These are phyloP conservation scores for Stictonetta naevosa DNA, from an alignment of 2,113 vertebrate genomes.

Conservation along the genomic window DNA sequence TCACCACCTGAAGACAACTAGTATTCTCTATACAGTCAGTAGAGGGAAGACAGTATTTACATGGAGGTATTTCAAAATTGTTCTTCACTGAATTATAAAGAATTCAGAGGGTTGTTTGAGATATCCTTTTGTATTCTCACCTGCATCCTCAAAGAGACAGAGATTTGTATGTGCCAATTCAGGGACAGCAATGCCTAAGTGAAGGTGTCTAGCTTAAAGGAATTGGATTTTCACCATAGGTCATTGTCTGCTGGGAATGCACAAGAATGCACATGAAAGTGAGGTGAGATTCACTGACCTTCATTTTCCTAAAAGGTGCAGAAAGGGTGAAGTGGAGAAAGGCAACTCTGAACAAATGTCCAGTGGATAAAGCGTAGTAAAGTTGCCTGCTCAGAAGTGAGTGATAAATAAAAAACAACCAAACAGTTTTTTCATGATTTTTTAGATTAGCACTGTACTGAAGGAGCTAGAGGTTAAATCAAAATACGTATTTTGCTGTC, in stretches of 20 bases:
- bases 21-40: background rate
- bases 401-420: background rate
- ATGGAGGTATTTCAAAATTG: background rate
- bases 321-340: background rate
- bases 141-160: background rate
- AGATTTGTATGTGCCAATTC: background rate
- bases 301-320: background rate
- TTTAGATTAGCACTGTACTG: background rate
- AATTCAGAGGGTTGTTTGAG: background rate
- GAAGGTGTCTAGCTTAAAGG: no score
- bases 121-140: background rate
- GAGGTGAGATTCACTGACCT: background rate
- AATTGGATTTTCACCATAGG: background rate
- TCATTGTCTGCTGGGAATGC: background rate
- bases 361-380: background rate
- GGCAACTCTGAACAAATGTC: background rate
- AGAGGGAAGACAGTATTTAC: background rate
- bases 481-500: background rate
- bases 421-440: background rate
- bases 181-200: background rate
- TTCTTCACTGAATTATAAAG: background rate
- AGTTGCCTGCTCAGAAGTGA: background rate
- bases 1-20: background rate
- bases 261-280: background rate
- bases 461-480: background rate